These are phyloP conservation scores for Acronicta aceris DNA, from an alignment of 2,888 invertebrate genomes.

Conservation along the genomic window DNA sequence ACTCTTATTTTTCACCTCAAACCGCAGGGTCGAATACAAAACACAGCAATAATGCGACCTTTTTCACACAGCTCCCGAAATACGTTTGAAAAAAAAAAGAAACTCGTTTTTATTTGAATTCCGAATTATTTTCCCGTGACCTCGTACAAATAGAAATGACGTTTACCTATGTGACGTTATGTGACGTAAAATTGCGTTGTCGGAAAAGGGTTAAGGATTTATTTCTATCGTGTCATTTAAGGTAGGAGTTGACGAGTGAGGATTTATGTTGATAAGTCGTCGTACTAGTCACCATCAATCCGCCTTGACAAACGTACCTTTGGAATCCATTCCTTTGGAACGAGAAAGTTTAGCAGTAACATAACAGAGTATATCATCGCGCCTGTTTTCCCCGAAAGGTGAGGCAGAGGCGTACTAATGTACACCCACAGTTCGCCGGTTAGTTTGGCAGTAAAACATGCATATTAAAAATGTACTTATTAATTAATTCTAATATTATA, in stretches of 20 bases:
- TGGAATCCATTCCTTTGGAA: neutral
- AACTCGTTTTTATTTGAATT: slow-evolving; percentile 37
- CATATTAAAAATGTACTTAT: too few relatives aligned
- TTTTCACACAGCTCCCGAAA: slow-evolving; percentile 3
- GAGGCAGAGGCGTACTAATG: too few relatives aligned
- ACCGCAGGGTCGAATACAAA: neutral
- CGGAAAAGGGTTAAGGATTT: slow-evolving; percentile 54
- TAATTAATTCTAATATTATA: too few relatives aligned
- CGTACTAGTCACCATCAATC: slow-evolving; percentile 2
- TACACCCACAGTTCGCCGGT: too few relatives aligned
- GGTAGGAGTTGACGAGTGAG: slow-evolving; percentile 29
- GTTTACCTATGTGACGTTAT: slow-evolving; percentile 50
- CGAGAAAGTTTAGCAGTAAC: neutral
- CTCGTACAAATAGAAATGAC: slow-evolving; percentile 52
- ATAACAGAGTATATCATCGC: too few relatives aligned
- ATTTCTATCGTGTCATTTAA: slow-evolving; percentile 33
- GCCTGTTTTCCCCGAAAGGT: too few relatives aligned
- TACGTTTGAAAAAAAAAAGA: neutral
- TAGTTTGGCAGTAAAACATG: too few relatives aligned
- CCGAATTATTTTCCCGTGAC: slow-evolving; percentile 36
- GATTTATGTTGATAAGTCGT: slow-evolving; percentile 44
- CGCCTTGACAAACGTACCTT: slow-evolving; percentile 9
- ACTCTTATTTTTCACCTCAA: neutral
- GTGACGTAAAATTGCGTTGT: slow-evolving; percentile 52
- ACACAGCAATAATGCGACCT: slow-evolving; percentile 24